Evolutionary conservation across 1,140 invertebrate genomes (phyloP).

Genomic region (Octopus sinensis): DNA sequence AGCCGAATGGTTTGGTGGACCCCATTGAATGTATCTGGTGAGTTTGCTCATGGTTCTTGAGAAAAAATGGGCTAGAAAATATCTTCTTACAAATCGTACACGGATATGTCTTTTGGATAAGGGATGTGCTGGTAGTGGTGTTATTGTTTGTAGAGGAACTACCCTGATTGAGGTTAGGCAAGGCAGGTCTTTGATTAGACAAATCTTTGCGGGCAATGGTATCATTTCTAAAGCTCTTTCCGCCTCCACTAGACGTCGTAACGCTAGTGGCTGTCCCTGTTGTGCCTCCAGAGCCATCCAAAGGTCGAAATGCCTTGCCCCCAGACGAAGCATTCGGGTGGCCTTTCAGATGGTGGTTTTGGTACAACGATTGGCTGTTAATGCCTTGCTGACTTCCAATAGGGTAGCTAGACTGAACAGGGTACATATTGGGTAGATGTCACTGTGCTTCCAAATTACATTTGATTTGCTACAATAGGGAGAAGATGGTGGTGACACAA

Average conservation of each 20-base stretch:
- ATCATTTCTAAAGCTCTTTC: not conserved
- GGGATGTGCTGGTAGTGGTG: not conserved
- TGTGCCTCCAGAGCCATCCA: not conserved
- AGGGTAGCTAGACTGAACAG: constrained; percentile 6
- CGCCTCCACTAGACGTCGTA: not conserved
- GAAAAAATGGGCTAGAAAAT: constrained; percentile 46
- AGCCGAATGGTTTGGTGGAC: not conserved
- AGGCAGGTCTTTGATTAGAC: not conserved
- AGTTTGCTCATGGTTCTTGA: constrained; percentile 42
- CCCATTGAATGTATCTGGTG: not conserved
- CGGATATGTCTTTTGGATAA: constrained; percentile 40
- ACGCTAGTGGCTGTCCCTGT: not conserved
- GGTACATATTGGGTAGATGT: not conserved
- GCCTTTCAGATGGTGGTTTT: not conserved
- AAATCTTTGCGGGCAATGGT: not conserved
- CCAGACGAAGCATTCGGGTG: not conserved
- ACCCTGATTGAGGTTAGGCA: not conserved
- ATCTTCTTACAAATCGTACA: constrained; percentile 46
- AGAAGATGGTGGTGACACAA: no score
- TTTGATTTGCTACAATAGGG: no score
- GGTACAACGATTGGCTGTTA: not conserved
- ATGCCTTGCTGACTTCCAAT: not conserved
- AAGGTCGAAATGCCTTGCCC: not conserved
- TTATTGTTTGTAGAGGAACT: not conserved
- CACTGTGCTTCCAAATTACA: no score